Evolutionary conservation across 2,797 vertebrate species (phyloP), one percentile per base, ranked within the genome.

Genomic region (Chaetodon trifasciatus): DNA sequence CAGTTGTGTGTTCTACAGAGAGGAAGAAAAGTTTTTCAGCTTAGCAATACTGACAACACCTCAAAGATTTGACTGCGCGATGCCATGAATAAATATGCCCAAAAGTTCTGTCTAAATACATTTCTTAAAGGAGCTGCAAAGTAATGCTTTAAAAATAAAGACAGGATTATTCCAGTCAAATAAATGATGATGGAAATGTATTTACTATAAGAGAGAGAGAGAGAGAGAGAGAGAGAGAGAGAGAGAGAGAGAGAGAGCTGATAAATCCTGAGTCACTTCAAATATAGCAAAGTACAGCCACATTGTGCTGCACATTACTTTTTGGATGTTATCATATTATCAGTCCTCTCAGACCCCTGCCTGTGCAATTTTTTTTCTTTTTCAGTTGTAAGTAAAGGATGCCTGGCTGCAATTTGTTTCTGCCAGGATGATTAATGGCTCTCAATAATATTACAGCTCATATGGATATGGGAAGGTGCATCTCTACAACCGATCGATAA

Each of bases 401-500:
- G 90, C 86, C 88, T 86, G 76, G 86, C 86, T 78, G 86, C 91
- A 94, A 94, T 95, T 95, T 93, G 90, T 93, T 94, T 93, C 92
- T 93, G 94, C 94, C 94, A 92, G 53, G 35, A 84, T 95, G 94
- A 96, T 94, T 94, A 95, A 95, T 95, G 94, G 68, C 84, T 87
- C 88, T 94, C 91, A 94, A 94, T 95, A 94, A 93, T 91, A 93
- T 91, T 93, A 89, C 91, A 94, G 90, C 90, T 93, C 92, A 93
- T 93, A 94, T 93, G 93, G 93, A 93, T 93, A 94, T 93, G 92
- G 92, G 85, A 94, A 93, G 91, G 89, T 94, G 92, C 89, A 93
- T 95, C 92, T 93, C 93, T 90, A 89, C 93, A 89, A 81, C 76
- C 87, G 92, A 95, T 96, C 94, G 63, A 96, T 96, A 95, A 94